Base-by-base conservation (phyloP, 2,888 invertebrate species). In the Resseliella maxima region DNA sequence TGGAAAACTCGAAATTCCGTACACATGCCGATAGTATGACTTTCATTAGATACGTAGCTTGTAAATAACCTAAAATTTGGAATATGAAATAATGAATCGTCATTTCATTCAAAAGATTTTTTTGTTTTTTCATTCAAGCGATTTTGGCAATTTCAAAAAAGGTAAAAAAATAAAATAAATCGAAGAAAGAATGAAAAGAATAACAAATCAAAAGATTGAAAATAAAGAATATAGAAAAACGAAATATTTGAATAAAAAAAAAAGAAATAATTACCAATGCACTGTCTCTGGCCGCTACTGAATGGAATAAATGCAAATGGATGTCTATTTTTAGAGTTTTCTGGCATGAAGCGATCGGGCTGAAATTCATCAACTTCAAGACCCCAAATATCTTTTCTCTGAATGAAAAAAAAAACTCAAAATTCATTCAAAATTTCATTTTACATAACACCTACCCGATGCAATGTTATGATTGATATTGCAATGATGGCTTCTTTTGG, bases 31-130 rank as follows among this genome's bases (percentile, higher is more conserved):
- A 64, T 0, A 89, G 87, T 10, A 89, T 87, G 10, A 89, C 87
- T 35, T 88, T 88, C n/a, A 89, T 86, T n/a, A 88, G 88, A 38
- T 88, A 87, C 46, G 88, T 87, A 12, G 89, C 89, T 86, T 89
- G 89, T 46, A 88, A 59, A 24, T 46, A 83, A 24, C 87, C 87
- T 45, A 18, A 15, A 18, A 50, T 15, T 50, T 8, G 12, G 41
- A 12, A 41, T 41, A 41, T 5, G 12, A 41, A 41, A 41, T 12
- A 41, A 41, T 41, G 41, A n/a, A n/a, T 41, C 12, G 12, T 8
- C 5, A 41, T 41, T 41, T 41, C 41, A 41, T 41, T 41, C 12
- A 41, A n/a, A n/a, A n/a, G n/a, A n/a, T n/a, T n/a, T n/a, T n/a
- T n/a, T n/a, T n/a, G n/a, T n/a, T n/a, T n/a, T n/a, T n/a, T n/a